These are phyloP conservation scores for Yponomeuta sedellus DNA, from an alignment of 2,888 invertebrate genomes.

Conservation along the genomic window DNA sequence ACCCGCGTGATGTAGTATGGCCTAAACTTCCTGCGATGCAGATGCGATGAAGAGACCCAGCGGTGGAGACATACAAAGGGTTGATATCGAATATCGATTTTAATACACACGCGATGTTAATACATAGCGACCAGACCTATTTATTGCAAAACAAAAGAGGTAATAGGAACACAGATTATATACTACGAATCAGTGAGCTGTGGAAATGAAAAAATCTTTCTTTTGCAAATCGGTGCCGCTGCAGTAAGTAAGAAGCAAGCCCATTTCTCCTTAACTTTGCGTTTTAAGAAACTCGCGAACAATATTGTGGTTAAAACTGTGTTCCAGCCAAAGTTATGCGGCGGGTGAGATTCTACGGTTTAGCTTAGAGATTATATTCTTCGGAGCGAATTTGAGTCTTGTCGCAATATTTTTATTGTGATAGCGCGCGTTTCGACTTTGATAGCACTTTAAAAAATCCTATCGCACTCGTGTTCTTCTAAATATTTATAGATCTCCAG, in stretches of 20 bases:
- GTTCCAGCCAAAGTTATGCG: background rate
- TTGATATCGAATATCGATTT: too few relatives aligned
- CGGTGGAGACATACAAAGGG: too few relatives aligned
- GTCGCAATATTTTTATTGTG: background rate
- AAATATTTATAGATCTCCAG: background rate
- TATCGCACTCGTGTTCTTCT: background rate
- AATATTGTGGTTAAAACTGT: slow-evolving; percentile 10
- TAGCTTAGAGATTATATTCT: slow-evolving; percentile 1
- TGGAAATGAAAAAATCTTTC: slow-evolving; percentile 9
- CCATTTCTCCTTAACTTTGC: slow-evolving; percentile 4
- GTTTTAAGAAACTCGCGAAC: slow-evolving; percentile 18
- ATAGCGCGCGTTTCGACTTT: background rate
- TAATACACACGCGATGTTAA: too few relatives aligned
- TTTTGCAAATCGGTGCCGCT: background rate
- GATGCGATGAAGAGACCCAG: too few relatives aligned
- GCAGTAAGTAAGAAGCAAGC: background rate
- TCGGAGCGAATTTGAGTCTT: background rate
- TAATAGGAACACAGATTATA: background rate
- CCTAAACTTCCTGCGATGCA: too few relatives aligned
- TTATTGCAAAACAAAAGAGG: too few relatives aligned
- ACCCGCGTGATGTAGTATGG: too few relatives aligned
- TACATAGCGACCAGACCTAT: too few relatives aligned
- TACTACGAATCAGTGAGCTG: background rate
- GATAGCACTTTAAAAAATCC: background rate
- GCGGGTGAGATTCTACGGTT: background rate